phyloP scores from a whole-genome alignment of 2,113 vertebrate genomes.

The Nipponia nippon region DNA sequence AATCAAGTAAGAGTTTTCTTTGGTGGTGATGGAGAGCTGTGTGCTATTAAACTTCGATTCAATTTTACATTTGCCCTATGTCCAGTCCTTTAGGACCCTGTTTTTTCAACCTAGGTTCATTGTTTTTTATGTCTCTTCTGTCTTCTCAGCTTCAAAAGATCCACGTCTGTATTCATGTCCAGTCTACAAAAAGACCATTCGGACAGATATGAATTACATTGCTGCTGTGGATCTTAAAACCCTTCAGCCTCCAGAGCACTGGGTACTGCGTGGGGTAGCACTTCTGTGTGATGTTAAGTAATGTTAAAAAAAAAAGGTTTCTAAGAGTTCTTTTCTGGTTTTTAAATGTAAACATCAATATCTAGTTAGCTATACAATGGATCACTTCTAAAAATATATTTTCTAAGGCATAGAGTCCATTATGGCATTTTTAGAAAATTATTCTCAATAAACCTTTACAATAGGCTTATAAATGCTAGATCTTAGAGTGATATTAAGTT shows the following conservation, averaged over 20 bases:
- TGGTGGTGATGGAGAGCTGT: not conserved
- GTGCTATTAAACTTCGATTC: not conserved
- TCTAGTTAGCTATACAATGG: not conserved
- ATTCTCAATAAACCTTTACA: not conserved
- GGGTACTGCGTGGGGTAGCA: constrained; percentile 91
- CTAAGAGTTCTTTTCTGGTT: not conserved
- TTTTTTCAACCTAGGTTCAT: not conserved
- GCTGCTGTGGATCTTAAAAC: constrained; percentile 85
- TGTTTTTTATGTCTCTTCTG: not conserved
- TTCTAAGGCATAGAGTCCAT: not conserved
- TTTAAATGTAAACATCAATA: not conserved
- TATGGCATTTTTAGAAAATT: not conserved
- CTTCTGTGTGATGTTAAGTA: constrained; percentile 93
- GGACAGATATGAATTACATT: constrained; percentile 89
- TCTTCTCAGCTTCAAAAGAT: constrained; percentile 79
- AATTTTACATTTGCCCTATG: not conserved
- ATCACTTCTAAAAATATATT: not conserved
- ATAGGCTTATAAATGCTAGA: not conserved
- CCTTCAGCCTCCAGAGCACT: constrained; percentile 82
- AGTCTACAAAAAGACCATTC: constrained; percentile 88
- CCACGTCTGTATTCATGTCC: constrained; percentile 85
- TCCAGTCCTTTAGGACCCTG: not conserved
- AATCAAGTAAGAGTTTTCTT: not conserved
- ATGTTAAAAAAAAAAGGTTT: not conserved
- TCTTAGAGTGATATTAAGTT: not conserved